Base-by-base conservation (phyloP, 2,888 invertebrate species). In the Lordiphosa fenestrarum region DNA sequence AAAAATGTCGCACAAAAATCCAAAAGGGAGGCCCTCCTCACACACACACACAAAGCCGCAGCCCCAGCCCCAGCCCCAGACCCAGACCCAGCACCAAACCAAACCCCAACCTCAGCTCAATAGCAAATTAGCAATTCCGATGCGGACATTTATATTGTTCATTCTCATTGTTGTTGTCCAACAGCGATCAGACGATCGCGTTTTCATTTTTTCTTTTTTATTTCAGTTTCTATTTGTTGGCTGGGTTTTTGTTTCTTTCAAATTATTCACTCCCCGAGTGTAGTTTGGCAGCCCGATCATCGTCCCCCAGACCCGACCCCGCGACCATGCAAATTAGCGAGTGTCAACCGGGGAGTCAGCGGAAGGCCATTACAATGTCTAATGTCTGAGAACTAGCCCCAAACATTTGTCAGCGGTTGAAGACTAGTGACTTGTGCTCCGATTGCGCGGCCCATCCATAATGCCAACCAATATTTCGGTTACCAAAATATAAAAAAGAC, bases 51-150 rank as follows among this genome's bases (percentile, higher is more conserved):
- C 50, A 52, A 15, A 53, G 60, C 25, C 42, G 60, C 49, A 72
- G 66, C 66, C 48, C 58, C 57, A 53, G 60, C 25, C 42, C 57
- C 49, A 72, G 66, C 66, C 48, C 60, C 57, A 69, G 58, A 50
- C 47, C 53, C 55, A 69, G 58, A 50, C 47, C 53, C 63, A 47
- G 30, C 41, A 40, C 57, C 46, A 47, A 50, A 59, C 38, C 19
- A 19, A 19, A 19, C 19, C 19, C 19, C 19, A 19, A 19, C 4
- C 58, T 49, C 63, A 72, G 75, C 84, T 84, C 73, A 84, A 77
- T 77, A 84, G 71, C 82, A 82, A 81, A 81, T 81, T 81, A 84
- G 85, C 80, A 81, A 81, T 81, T 81, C 80, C 80, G 80, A 81
- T 81, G 83, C 80, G 85, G 71, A 71, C 80, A 82, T 82, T 82